These are phyloP conservation scores for Galemys pyrenaicus DNA, from an alignment of 2,113 vertebrate genomes.

Conservation along the genomic window DNA sequence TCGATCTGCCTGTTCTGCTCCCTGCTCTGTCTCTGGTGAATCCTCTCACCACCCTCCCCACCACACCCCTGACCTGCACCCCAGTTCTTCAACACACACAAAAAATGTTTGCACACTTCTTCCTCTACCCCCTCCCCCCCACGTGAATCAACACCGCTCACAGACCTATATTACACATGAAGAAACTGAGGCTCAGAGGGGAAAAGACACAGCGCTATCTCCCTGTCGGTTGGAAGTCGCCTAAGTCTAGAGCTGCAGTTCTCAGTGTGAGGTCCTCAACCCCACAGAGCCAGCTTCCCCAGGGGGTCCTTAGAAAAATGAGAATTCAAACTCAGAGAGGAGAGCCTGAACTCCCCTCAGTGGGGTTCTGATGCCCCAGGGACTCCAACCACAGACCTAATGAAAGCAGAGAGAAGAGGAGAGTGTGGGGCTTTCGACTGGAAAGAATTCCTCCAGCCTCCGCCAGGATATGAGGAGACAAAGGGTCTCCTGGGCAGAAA, in stretches of 20 bases:
- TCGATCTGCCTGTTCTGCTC: too few species aligned
- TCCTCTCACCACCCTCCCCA: too few species aligned
- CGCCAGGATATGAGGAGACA: background rate
- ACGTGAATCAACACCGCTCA: background rate
- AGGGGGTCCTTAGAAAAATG: background rate
- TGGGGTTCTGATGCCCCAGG: too few species aligned
- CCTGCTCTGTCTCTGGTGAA: too few species aligned
- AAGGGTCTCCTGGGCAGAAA: background rate
- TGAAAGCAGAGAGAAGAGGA: background rate
- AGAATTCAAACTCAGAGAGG: background rate
- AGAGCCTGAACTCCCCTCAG: background rate
- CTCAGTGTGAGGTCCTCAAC: background rate
- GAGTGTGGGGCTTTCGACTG: background rate
- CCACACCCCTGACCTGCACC: too few species aligned
- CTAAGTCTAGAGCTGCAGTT: background rate
- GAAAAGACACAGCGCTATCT: background rate
- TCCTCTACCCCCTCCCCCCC: background rate
- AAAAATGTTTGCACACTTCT: too few species aligned
- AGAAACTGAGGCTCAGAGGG: background rate
- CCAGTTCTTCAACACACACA: too few species aligned
- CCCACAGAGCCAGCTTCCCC: too few species aligned
- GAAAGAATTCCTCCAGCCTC: background rate
- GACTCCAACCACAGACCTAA: background rate
- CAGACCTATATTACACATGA: background rate
- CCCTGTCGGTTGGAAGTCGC: fast-evolving